These are phyloP conservation scores for Perccottus glenii DNA, from an alignment of 2,113 vertebrate species.

Conservation along the genomic window DNA sequence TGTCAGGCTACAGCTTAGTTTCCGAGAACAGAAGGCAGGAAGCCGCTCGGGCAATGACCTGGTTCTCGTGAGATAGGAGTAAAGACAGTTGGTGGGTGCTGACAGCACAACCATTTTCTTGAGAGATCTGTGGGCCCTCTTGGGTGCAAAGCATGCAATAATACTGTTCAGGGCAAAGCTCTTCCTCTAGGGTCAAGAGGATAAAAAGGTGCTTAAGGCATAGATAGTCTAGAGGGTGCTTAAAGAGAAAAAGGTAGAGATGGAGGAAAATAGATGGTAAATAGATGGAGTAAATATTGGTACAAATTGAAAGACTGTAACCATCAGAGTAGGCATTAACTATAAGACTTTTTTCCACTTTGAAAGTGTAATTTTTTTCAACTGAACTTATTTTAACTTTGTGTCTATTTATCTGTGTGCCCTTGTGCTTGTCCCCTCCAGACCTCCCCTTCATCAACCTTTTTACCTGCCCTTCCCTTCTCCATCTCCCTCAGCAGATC, in stretches of 20 bases:
- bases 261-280: too few species aligned
- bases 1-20: slow-evolving; percentile 55
- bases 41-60: slow-evolving; percentile 21
- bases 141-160: background rate
- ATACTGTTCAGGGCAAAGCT: slow-evolving; percentile 20
- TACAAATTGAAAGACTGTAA: too few species aligned
- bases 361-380: background rate
- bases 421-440: slow-evolving; percentile 2
- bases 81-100: slow-evolving; percentile 10
- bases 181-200: slow-evolving; percentile 16
- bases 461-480: slow-evolving; percentile 17
- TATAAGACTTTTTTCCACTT: too few species aligned
- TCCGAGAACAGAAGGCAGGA: slow-evolving; percentile 34
- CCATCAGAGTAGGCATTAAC: background rate
- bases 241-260: slow-evolving; percentile 9
- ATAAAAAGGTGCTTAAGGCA: slow-evolving; percentile 45
- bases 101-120: slow-evolving; percentile 17
- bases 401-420: background rate
- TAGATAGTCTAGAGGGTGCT: slow-evolving; percentile 20
- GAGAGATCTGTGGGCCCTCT: slow-evolving; percentile 12
- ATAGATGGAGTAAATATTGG: slow-evolving; percentile 3
- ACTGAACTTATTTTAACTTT: background rate
- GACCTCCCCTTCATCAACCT: slow-evolving; percentile 32
- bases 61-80: slow-evolving; percentile 23
- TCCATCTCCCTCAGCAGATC: slow-evolving; percentile 35